Conservation (phyloP, 2,888 invertebrate genomes). For the Drosophila kuntzei region DNA sequence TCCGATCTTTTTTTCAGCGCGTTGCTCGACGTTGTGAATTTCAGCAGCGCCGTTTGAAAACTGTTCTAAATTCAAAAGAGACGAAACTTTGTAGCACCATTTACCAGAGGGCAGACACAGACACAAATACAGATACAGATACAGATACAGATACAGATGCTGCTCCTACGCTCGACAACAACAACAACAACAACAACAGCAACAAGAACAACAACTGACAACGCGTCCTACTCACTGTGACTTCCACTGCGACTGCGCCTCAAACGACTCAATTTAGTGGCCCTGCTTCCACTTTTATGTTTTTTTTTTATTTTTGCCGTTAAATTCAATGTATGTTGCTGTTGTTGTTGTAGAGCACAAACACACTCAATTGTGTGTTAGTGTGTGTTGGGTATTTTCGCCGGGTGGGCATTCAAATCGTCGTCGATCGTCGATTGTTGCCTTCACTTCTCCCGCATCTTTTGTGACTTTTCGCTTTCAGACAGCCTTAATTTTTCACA, state of each 20-base stretch:
- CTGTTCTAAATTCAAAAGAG: constrained; percentile 70
- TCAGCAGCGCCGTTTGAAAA: constrained; percentile 60
- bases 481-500: constrained; percentile 76
- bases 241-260: constrained; percentile 50
- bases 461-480: constrained; percentile 72
- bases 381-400: constrained; percentile 37
- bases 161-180: constrained; percentile 56
- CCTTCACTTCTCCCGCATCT: constrained; percentile 70
- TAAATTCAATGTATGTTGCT: constrained; percentile 50
- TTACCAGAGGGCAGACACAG: constrained; percentile 34
- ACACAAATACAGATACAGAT: constrained; percentile 27
- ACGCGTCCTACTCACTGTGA: constrained; percentile 69
- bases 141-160: constrained; percentile 27
- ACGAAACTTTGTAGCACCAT: constrained; percentile 55
- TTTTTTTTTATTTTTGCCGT: constrained; percentile 40
- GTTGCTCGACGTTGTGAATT: constrained; percentile 53
- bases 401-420: constrained; percentile 34
- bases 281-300: constrained; percentile 55
- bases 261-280: constrained; percentile 75
- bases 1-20: constrained; percentile 31
- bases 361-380: constrained; percentile 20
- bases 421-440: constrained; percentile 59
- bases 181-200: constrained; percentile 1
- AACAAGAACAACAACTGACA: constrained; percentile 12
- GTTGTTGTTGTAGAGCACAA: constrained; percentile 11